Conservation (phyloP, 2,888 invertebrate species). For the Eupithecia inturbata region DNA sequence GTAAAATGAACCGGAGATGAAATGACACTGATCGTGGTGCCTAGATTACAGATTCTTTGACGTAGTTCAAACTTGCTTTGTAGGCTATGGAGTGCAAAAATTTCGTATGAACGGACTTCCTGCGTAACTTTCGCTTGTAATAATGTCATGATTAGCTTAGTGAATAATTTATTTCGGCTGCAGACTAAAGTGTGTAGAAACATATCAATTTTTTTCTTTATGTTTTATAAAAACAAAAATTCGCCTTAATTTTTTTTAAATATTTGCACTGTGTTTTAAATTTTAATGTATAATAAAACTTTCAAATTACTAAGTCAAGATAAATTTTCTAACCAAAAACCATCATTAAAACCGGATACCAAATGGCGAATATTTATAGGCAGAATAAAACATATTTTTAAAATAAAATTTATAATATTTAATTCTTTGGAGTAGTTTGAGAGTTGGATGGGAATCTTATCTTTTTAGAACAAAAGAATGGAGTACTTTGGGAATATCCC, state of each 20-base stretch:
- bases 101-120: not conserved
- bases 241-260: not conserved
- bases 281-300: not conserved
- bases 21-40: slow-evolving; percentile 48
- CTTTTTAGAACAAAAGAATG: no score
- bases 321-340: no score
- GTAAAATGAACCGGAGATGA: slow-evolving; percentile 39
- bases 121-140: not conserved
- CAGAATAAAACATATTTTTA: not conserved
- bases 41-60: slow-evolving; percentile 46
- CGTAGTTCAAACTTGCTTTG: not conserved
- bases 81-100: slow-evolving; percentile 9
- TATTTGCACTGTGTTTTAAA: not conserved
- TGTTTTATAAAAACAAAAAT: no score
- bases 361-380: not conserved
- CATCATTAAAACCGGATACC: no score
- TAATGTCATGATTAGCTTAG: not conserved
- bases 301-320: not conserved
- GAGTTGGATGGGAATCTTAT: no score
- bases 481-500: no score
- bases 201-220: no score
- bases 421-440: no score
- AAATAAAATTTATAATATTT: no score
- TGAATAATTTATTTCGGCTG: not conserved
- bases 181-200: not conserved